A percentile compares a stretch with the other conserved stretches of the same genome.
Conservation (phyloP, 1,140 invertebrate genomes). For the Brachionus rotundiformis region DNA sequence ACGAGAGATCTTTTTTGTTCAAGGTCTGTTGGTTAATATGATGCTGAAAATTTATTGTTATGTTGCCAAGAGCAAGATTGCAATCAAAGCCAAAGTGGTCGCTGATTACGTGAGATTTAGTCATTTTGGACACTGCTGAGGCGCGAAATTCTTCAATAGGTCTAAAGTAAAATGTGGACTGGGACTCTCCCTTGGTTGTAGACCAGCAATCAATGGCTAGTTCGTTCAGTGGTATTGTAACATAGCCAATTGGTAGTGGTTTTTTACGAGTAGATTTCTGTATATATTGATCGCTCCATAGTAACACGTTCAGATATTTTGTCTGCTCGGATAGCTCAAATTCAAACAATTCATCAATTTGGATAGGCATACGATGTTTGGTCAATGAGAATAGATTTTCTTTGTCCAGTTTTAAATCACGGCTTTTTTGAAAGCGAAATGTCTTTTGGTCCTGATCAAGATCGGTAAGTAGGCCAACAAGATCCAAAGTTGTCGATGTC, state of each 20-base stretch:
- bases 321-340: neutral
- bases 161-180: constrained; percentile 9
- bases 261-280: constrained; percentile 1
- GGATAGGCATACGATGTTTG: neutral
- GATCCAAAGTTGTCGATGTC: neutral
- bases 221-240: constrained; percentile 32
- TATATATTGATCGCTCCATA: constrained; percentile 2
- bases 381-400: constrained; percentile 20
- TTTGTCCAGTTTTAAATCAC: constrained; percentile 10
- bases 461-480: neutral
- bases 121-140: neutral
- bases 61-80: constrained; percentile 22
- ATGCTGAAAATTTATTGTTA: constrained; percentile 17
- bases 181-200: constrained; percentile 16
- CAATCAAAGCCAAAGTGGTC: constrained; percentile 35
- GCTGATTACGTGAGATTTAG: constrained; percentile 42
- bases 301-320: constrained; percentile 17
- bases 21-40: neutral
- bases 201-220: constrained; percentile 30
- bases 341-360: constrained; percentile 4
- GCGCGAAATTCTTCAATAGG: constrained; percentile 44
- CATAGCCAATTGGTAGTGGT: constrained; percentile 9
- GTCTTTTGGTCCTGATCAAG: neutral
- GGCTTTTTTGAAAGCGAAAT: neutral
- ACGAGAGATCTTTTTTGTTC: neutral